Percentiles rank a stretch among this genome's conserved stretches.
These are phyloP conservation scores for Dasyurus viverrinus DNA, from an alignment of 2,113 vertebrate genomes.

Conservation along the genomic window DNA sequence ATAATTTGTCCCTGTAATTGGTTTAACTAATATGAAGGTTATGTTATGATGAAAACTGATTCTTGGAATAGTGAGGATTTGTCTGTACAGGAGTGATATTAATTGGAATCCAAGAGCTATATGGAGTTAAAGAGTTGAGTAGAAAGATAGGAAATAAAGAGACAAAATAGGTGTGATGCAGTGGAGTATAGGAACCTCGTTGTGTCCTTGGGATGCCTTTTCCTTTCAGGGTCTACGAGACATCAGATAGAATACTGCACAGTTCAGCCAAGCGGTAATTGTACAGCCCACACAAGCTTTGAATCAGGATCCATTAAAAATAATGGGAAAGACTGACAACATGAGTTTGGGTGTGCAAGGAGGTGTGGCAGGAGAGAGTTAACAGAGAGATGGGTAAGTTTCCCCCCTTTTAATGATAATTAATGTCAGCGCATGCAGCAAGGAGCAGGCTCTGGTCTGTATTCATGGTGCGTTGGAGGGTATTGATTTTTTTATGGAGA, in stretches of 20 bases:
- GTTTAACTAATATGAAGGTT: background rate
- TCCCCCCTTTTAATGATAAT: slow-evolving; percentile 78
- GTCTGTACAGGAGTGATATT: background rate
- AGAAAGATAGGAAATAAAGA: background rate
- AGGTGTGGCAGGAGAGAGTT: slow-evolving; percentile 70
- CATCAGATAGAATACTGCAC: slow-evolving; percentile 49
- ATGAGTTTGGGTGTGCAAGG: slow-evolving; percentile 73
- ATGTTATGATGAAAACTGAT: background rate
- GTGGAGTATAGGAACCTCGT: background rate
- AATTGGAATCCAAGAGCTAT: background rate
- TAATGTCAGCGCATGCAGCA: slow-evolving; percentile 63
- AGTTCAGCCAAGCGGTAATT: slow-evolving; percentile 59
- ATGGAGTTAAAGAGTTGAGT: background rate
- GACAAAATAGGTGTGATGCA: background rate
- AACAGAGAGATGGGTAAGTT: slow-evolving; percentile 56
- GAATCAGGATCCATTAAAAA: slow-evolving; percentile 78
- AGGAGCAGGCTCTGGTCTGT: slow-evolving; percentile 77
- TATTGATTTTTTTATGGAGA: slow-evolving; percentile 86
- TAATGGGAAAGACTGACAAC: slow-evolving; percentile 71
- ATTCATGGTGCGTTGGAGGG: slow-evolving; percentile 79
- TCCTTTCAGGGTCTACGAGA: slow-evolving; percentile 33
- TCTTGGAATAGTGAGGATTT: accelerated
- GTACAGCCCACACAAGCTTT: slow-evolving; percentile 57
- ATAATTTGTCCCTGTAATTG: slow-evolving; percentile 48
- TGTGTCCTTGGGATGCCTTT: slow-evolving; percentile 70